phyloP scores from a whole-genome alignment of 2,888 invertebrate genomes.

The Ptychoptera albimana region DNA sequence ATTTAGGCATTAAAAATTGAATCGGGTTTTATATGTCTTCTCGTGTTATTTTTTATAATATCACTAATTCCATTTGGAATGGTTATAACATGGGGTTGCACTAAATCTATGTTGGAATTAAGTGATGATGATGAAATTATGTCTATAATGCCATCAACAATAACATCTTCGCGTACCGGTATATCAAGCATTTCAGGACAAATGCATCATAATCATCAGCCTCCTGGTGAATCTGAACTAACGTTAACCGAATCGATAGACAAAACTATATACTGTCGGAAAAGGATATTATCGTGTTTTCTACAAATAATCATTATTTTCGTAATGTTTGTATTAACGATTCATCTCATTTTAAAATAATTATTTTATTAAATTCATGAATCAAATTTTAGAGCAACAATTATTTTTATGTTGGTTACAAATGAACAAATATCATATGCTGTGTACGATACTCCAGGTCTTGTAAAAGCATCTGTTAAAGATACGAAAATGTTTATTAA shows the following conservation, averaged over 20 bases:
- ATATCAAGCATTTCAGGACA: conserved; percentile 23
- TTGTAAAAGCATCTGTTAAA: conserved; percentile 38
- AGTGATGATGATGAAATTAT: not conserved
- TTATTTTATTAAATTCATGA: not conserved
- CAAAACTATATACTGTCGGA: conserved; percentile 13
- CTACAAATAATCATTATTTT: conserved; percentile 6
- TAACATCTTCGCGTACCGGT: not conserved
- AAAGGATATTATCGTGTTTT: conserved; percentile 7
- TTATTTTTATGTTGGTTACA: conserved; percentile 42
- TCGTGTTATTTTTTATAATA: conserved; percentile 44
- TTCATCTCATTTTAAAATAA: not conserved
- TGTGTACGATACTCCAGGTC: conserved; percentile 36
- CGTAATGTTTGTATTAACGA: conserved; percentile 6
- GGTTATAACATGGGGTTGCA: conserved; percentile 36
- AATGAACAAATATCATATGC: conserved; percentile 44
- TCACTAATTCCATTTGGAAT: conserved; percentile 47
- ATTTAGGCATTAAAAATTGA: conserved; percentile 55
- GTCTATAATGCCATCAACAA: not conserved
- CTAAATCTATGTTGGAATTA: not conserved
- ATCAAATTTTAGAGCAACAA: conserved; percentile 32
- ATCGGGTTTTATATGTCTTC: conserved; percentile 46
- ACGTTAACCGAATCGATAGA: conserved; percentile 24
- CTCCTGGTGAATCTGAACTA: conserved; percentile 19
- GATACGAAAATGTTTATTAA: conserved; percentile 44
- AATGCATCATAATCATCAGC: conserved; percentile 28